A percentile compares a stretch with the other conserved stretches of the same genome.
phyloP scores from a whole-genome alignment of 2,113 vertebrate species.

The Petromus typicus region DNA sequence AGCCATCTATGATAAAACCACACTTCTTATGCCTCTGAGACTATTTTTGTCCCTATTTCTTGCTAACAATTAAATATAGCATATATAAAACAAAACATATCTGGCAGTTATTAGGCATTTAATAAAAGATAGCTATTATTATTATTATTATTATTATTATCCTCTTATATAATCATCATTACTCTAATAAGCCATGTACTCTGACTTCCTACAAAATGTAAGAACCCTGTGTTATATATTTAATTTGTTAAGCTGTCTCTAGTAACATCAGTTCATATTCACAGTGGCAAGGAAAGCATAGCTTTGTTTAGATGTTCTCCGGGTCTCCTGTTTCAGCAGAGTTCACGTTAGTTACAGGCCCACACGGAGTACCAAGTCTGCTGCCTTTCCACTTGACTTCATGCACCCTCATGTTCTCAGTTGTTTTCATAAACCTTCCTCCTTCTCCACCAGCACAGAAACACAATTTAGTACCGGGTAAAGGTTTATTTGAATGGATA shows the following conservation, averaged over 20 bases:
- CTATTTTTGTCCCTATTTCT: neutral
- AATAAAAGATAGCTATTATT: neutral
- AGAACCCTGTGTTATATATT: neutral
- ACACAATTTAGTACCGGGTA: neutral
- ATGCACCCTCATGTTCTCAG: neutral
- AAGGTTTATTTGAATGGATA: neutral
- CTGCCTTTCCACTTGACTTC: neutral
- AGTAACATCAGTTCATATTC: neutral
- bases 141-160: neutral
- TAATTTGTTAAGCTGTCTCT: neutral
- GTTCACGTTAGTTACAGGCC: neutral
- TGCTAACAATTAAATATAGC: constrained; percentile 21
- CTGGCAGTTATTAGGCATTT: neutral
- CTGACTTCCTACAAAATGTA: neutral
- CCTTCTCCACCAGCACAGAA: neutral
- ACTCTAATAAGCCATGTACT: neutral
- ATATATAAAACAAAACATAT: neutral
- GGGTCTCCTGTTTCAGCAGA: neutral
- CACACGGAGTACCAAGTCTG: neutral
- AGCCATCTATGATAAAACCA: neutral
- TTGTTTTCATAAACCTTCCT: neutral
- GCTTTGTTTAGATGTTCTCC: neutral
- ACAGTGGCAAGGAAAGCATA: neutral
- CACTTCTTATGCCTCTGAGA: rapidly evolving
- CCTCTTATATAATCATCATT: neutral